Evolutionary conservation across 2,113 vertebrate species (phyloP).

Genomic region (Protobothrops flavoviridis): DNA sequence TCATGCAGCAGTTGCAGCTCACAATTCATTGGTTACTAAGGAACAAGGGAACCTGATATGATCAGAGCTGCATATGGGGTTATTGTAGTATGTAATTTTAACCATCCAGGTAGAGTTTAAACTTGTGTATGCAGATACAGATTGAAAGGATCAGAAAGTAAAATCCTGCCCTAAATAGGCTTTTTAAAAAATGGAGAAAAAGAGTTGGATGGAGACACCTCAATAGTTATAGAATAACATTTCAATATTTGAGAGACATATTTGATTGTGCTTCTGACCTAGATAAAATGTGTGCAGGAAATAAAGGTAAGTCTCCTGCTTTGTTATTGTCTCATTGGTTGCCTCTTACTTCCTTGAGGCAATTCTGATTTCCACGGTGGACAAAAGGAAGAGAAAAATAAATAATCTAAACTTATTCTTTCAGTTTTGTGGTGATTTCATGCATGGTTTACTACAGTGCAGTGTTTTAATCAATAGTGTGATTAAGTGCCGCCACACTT

Average conservation of each 20-base stretch:
- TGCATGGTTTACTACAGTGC: neutral
- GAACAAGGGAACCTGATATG: neutral
- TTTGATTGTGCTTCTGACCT: conserved; percentile 40
- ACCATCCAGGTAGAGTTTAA: neutral
- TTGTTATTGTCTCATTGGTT: neutral
- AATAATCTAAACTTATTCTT: neutral
- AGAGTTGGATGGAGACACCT: neutral
- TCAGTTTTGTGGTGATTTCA: neutral
- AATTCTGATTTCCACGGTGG: neutral
- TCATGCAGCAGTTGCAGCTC: neutral
- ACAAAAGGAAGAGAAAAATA: neutral
- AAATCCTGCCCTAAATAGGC: neutral
- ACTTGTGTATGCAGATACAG: neutral
- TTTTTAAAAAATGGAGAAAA: neutral
- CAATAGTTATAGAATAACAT: neutral
- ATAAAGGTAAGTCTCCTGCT: neutral
- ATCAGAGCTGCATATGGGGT: accelerated
- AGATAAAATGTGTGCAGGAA: conserved; percentile 24
- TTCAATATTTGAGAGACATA: conserved; percentile 14
- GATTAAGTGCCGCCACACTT: neutral
- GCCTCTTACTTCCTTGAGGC: neutral
- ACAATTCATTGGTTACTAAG: neutral
- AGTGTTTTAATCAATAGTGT: neutral
- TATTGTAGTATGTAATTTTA: neutral
- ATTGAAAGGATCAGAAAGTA: accelerated